These are phyloP conservation scores for Agrochola lychnidis DNA, from an alignment of 2,888 invertebrate species.

Conservation along the genomic window DNA sequence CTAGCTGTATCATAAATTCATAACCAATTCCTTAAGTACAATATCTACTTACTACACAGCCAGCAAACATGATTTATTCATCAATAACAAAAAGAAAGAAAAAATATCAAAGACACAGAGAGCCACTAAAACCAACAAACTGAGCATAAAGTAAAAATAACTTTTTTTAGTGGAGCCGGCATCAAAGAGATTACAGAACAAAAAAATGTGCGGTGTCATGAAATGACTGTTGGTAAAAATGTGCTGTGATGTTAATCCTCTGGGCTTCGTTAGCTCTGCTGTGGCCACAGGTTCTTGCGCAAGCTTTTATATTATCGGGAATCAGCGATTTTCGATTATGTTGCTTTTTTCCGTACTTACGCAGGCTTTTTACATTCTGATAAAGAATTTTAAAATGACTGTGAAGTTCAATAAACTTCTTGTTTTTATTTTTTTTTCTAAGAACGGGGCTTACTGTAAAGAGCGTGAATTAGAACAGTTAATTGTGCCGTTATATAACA, in stretches of 20 bases:
- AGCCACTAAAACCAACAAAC: slow-evolving; percentile 52
- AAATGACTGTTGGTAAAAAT: slow-evolving; percentile 58
- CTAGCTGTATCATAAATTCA: slow-evolving; percentile 51
- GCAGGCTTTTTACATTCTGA: slow-evolving; percentile 7
- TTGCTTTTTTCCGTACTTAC: slow-evolving; percentile 34
- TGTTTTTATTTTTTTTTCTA: slow-evolving; percentile 22
- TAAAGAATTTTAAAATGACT: not conserved
- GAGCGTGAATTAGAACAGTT: slow-evolving; percentile 25
- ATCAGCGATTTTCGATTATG: slow-evolving; percentile 58
- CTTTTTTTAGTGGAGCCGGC: slow-evolving; percentile 69
- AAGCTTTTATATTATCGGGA: slow-evolving; percentile 51
- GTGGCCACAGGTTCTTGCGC: slow-evolving; percentile 36
- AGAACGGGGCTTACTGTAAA: slow-evolving; percentile 20
- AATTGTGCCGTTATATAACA: slow-evolving; percentile 33
- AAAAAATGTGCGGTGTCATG: slow-evolving; percentile 64
- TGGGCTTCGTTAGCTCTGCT: slow-evolving; percentile 60
- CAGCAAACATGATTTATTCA: slow-evolving; percentile 47
- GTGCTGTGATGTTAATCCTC: slow-evolving; percentile 67
- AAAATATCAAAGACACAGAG: slow-evolving; percentile 57
- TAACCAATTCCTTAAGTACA: slow-evolving; percentile 53
- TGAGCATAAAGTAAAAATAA: slow-evolving; percentile 61
- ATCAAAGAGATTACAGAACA: slow-evolving; percentile 75
- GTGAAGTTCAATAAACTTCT: slow-evolving; percentile 32
- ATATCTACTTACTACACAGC: slow-evolving; percentile 27
- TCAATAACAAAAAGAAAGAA: slow-evolving; percentile 36